phyloP scores from a whole-genome alignment of 1,140 invertebrate species.

The Riptortus pedestris region DNA sequence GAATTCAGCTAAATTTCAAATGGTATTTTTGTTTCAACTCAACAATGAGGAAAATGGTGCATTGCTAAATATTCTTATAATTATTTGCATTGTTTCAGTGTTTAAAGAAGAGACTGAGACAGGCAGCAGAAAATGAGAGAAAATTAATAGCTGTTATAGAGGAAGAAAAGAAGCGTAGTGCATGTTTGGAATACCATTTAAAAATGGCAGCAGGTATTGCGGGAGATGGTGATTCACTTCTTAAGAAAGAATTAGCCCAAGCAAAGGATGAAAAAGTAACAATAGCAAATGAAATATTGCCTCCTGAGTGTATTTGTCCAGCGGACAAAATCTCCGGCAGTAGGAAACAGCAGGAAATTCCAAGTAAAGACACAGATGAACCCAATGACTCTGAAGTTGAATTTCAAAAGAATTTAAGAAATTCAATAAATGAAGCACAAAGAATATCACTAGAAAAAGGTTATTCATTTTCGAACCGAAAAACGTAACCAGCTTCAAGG shows the following conservation, averaged over 20 bases:
- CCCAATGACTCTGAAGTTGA: neutral
- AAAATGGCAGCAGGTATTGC: neutral
- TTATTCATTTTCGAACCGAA: neutral
- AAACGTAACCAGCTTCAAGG: too few relatives aligned
- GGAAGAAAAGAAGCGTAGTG: conserved; percentile 11
- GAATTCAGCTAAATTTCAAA: too few relatives aligned
- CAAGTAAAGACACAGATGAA: neutral
- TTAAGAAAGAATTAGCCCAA: neutral
- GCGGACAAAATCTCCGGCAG: neutral
- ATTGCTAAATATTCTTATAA: too few relatives aligned
- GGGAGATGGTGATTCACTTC: neutral
- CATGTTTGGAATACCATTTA: conserved; percentile 17
- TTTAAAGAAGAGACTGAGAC: conserved; percentile 15
- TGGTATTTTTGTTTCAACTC: too few relatives aligned
- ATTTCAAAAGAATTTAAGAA: neutral
- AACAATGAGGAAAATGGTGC: too few relatives aligned
- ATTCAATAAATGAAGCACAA: neutral
- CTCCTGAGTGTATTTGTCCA: neutral
- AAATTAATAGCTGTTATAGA: neutral
- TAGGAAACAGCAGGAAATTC: neutral
- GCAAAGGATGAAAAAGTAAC: too few relatives aligned
- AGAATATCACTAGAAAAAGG: neutral
- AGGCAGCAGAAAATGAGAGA: conserved; percentile 10
- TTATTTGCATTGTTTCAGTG: conserved; percentile 15
- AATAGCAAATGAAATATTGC: too few relatives aligned